Evolutionary conservation across 2,113 vertebrate genomes (phyloP), one percentile per base, ranked within the genome.

Genomic region (Sterrhoptilus dennistouni): DNA sequence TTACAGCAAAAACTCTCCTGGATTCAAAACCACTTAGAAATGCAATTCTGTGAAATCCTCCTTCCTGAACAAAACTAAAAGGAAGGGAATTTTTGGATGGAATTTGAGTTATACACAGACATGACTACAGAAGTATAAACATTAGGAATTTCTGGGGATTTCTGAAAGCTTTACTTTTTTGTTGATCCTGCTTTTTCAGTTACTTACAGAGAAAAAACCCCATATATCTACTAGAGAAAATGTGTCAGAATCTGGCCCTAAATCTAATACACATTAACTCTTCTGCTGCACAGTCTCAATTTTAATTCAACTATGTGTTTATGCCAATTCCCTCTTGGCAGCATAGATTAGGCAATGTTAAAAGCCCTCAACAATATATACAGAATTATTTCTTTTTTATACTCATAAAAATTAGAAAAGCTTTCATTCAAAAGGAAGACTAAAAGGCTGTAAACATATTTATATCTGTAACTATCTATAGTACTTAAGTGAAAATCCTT

Each of bases 341-440:
- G 15, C 19, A 80, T 18, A 52, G 29, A 64, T 2, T 56, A 25
- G 23, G 17, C 29, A 93, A 86, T 8, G 11, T 35, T 49, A 64
- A 81, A 78, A 60, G 28, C 0, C 0, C 6, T 5, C 40, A 53
- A 4, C 4, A 50, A 15, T 8, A 15, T 42, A 40, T 8, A 45
- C 2, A 36, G 38, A 82, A 20, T 38, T 88, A 28, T 44, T 74
- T 83, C 20, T 20, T 82, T 81, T 86, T 74, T 33, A 36, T 12
- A 29, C 14, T 80, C 3, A 0, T 56, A 8, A 0, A 6, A 83
- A 50, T 61, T 66, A 70, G 36, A 50, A 81, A 92, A 89, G 15
- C 20, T 79, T 77, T 76, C 61, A 52, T 95, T 81, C 65, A 89
- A 86, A 68, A 42, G 47, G 38, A 94, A 84, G 19, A 47, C 23